Evolutionary conservation across 2,888 invertebrate species (phyloP).

Genomic region (Anoplius nigerrimus): DNA sequence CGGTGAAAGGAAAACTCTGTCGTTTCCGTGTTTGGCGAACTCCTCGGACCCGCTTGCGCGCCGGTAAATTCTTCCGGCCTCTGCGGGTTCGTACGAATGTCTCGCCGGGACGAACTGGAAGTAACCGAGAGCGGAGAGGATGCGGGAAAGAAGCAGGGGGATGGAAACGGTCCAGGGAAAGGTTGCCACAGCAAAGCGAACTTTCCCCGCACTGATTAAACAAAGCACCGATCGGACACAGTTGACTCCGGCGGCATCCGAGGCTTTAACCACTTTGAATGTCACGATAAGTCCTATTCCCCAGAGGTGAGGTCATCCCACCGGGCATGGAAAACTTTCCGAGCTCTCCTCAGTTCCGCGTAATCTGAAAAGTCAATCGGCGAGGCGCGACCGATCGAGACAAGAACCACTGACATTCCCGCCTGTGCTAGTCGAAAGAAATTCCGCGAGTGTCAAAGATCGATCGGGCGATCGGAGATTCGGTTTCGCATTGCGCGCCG

Average conservation of each 20-base stretch:
- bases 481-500: too few relatives aligned
- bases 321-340: too few relatives aligned
- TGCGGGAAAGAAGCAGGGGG: conserved; percentile 14
- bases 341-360: too few relatives aligned
- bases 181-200: not conserved
- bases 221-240: conserved; percentile 48
- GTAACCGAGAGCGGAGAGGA: not conserved
- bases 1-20: conserved; percentile 39
- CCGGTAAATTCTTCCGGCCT: conserved; percentile 37
- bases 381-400: too few relatives aligned
- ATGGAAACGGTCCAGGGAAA: not conserved
- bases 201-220: conserved; percentile 49
- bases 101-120: conserved; percentile 10
- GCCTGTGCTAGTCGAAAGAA: too few relatives aligned
- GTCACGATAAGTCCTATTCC: not conserved
- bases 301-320: conserved; percentile 16
- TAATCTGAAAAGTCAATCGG: too few relatives aligned
- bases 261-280: not conserved
- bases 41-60: conserved; percentile 37
- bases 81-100: conserved; percentile 33
- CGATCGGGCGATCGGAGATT: too few relatives aligned
- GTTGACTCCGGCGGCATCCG: conserved; percentile 33
- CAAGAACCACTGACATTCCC: too few relatives aligned
- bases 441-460: too few relatives aligned
- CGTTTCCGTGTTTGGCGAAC: conserved; percentile 50